phyloP scores from a whole-genome alignment of 2,888 invertebrate genomes.

The Balanococcus diminutus region DNA sequence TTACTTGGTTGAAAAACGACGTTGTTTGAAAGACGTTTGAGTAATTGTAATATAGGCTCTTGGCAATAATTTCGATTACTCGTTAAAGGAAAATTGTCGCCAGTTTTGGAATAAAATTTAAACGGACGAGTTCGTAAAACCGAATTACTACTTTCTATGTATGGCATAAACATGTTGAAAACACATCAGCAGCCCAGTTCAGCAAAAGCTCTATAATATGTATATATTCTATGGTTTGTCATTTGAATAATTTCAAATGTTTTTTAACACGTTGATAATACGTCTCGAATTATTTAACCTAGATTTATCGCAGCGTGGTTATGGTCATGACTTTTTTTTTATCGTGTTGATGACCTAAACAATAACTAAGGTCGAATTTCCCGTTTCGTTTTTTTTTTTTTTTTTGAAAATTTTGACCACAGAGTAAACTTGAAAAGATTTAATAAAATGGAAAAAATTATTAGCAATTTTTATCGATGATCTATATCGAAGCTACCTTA shows the following conservation, averaged over 20 bases:
- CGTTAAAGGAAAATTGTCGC: background rate
- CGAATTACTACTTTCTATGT: background rate
- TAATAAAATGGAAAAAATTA: too few relatives aligned
- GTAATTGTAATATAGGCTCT: background rate
- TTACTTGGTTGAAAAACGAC: background rate
- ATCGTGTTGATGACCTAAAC: conserved; percentile 6
- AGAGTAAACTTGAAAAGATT: background rate
- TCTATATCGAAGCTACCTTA: background rate
- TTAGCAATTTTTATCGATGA: too few relatives aligned
- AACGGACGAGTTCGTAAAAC: background rate
- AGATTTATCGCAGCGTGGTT: background rate
- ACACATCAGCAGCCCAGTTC: background rate
- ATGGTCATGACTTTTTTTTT: background rate
- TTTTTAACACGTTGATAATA: background rate
- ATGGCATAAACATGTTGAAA: background rate
- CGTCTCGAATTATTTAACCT: background rate
- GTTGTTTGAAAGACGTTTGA: background rate
- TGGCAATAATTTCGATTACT: background rate
- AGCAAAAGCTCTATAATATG: background rate
- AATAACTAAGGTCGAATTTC: background rate
- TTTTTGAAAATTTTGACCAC: background rate
- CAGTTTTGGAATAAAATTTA: background rate
- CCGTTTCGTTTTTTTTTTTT: conserved; percentile 5
- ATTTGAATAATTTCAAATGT: background rate
- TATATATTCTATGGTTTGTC: background rate